Evolutionary conservation across 2,888 invertebrate species (phyloP).

Genomic region (Aspidiotus rigidus): DNA sequence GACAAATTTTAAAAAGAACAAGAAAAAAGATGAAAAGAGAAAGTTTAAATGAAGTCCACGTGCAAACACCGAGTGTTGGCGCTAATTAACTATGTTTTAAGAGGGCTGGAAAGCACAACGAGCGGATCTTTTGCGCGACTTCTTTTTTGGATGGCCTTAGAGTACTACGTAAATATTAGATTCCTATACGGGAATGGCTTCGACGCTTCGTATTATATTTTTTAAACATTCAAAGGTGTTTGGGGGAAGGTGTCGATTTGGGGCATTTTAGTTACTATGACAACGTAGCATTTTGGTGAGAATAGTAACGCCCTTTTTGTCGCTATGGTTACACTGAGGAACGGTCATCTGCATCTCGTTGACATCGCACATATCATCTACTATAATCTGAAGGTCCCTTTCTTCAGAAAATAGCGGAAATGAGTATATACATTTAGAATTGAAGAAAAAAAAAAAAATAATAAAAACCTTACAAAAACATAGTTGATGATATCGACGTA

Average conservation of each 20-base stretch:
- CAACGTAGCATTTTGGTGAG: constrained; percentile 25
- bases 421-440: too few relatives aligned
- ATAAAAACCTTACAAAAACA: too few relatives aligned
- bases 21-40: not conserved
- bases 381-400: not conserved
- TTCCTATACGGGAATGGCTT: constrained; percentile 13
- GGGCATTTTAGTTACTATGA: constrained; percentile 33
- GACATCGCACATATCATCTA: constrained; percentile 22
- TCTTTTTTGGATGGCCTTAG: too few relatives aligned
- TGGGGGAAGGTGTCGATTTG: constrained; percentile 34
- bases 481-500: too few relatives aligned
- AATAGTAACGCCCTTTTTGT: constrained; percentile 34
- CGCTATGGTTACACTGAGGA: constrained; percentile 32
- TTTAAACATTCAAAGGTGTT: constrained; percentile 30
- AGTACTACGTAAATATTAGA: too few relatives aligned
- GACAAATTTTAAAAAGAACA: not conserved
- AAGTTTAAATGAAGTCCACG: constrained; percentile 28
- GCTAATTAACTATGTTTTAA: constrained; percentile 23
- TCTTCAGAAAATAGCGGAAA: not conserved
- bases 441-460: too few relatives aligned
- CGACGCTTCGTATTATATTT: constrained; percentile 25
- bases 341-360: constrained; percentile 25
- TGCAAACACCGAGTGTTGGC: constrained; percentile 20
- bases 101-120: not conserved
- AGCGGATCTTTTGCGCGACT: too few relatives aligned